phyloP scores from a whole-genome alignment of 1,140 invertebrate species.

The Orchesella cincta region DNA sequence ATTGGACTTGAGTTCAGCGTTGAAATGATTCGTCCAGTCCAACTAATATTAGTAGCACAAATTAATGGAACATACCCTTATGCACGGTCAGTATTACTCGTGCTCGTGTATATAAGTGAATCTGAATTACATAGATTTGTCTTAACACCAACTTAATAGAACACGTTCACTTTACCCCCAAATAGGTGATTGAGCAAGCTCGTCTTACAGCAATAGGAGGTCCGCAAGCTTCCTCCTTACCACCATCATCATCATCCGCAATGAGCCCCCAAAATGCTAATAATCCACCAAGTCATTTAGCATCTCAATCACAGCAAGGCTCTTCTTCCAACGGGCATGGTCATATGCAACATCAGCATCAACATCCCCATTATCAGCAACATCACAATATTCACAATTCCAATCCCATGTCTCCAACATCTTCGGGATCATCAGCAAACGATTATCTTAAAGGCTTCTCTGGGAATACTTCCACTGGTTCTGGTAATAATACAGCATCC shows the following conservation, averaged over 20 bases:
- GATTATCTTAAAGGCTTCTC: not conserved
- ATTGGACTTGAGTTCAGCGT: no score
- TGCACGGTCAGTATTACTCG: not conserved
- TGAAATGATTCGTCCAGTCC: no score
- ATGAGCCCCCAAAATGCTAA: conserved; percentile 56
- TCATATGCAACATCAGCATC: no score
- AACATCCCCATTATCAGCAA: not conserved
- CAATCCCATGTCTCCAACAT: conserved; percentile 8
- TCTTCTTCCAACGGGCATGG: conserved; percentile 22
- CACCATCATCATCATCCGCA: conserved; percentile 14
- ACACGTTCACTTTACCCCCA: not conserved
- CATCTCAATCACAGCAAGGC: conserved; percentile 23
- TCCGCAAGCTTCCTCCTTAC: no score
- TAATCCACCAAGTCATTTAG: conserved; percentile 55
- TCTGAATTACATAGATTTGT: not conserved
- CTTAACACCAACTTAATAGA: not conserved
- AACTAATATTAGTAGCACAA: no score
- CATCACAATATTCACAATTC: not conserved
- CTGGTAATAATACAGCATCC: not conserved
- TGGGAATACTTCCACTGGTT: not conserved
- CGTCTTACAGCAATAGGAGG: not conserved
- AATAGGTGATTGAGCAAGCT: conserved; percentile 50
- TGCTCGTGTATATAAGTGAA: not conserved
- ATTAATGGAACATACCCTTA: not conserved
- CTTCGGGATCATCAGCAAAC: conserved; percentile 10